Conservation (phyloP, 2,113 vertebrate genomes). For the Ahaetulla prasina region DNA sequence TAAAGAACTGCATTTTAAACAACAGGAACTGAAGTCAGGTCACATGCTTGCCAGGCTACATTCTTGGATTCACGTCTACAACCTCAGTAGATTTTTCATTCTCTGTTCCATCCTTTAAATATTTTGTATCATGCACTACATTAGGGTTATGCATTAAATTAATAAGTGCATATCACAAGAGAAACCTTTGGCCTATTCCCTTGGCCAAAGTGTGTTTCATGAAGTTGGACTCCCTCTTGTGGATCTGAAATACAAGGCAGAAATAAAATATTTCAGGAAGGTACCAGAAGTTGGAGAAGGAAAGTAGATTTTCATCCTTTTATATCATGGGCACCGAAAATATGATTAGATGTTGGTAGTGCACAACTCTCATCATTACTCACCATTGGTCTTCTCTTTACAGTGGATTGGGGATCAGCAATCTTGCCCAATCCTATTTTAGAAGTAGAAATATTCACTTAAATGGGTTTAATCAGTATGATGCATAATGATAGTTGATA, state of each 20-base stretch:
- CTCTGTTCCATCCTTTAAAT: neutral
- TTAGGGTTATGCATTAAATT: neutral
- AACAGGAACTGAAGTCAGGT: constrained; percentile 42
- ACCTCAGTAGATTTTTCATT: neutral
- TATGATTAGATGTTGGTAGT: neutral
- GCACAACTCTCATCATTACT: neutral
- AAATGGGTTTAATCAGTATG: neutral
- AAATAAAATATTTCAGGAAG: neutral
- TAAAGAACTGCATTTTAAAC: constrained; percentile 57
- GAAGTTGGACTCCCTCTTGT: constrained; percentile 27
- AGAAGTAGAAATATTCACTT: neutral
- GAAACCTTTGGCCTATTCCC: neutral
- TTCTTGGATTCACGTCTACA: too few species aligned
- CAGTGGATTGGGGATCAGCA: neutral
- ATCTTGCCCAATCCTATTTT: neutral
- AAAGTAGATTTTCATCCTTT: neutral
- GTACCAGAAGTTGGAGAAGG: too few species aligned
- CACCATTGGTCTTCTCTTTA: neutral
- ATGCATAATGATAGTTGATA: neutral
- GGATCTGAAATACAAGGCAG: constrained; percentile 1
- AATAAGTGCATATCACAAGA: neutral
- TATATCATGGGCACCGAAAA: neutral
- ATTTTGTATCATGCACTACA: neutral
- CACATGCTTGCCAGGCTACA: constrained; percentile 26
- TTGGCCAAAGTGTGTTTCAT: neutral